A percentile compares a stretch with the other conserved stretches of the same genome.
Evolutionary conservation across 2,888 invertebrate genomes (phyloP).

Genomic region (Pasiphila rectangulata): DNA sequence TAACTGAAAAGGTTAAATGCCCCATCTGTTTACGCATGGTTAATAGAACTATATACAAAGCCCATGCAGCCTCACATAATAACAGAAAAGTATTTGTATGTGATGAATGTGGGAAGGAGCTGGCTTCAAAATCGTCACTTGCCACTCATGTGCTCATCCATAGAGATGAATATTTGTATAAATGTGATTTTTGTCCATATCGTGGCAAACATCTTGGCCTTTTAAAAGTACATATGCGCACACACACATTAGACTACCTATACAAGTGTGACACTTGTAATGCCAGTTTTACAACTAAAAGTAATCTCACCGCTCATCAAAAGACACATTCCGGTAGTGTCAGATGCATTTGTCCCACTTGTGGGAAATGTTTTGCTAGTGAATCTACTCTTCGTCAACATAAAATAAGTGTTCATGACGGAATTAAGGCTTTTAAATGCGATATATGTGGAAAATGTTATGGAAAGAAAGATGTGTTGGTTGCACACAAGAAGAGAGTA

Average conservation of each 20-base stretch:
- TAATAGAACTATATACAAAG: conserved; percentile 31
- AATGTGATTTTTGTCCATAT: conserved; percentile 51
- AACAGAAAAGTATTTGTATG: conserved; percentile 39
- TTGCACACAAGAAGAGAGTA: conserved; percentile 42
- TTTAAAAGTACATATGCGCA: conserved; percentile 45
- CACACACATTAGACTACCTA: conserved; percentile 47
- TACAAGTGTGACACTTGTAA: conserved; percentile 47
- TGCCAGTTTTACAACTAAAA: conserved; percentile 45
- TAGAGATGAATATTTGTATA: conserved; percentile 41
- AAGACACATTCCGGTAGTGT: conserved; percentile 31
- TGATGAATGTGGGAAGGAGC: conserved; percentile 47
- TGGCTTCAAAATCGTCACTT: conserved; percentile 39
- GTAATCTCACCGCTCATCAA: conserved; percentile 44
- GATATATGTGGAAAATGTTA: conserved; percentile 45
- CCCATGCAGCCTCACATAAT: conserved; percentile 37
- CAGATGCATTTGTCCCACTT: conserved; percentile 34
- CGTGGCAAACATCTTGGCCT: conserved; percentile 42
- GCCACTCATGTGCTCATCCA: conserved; percentile 44
- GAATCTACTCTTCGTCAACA: conserved; percentile 39
- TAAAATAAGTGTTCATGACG: conserved; percentile 35
- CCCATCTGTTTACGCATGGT: conserved; percentile 37
- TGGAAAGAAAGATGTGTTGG: conserved; percentile 40
- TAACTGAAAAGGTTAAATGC: conserved; percentile 20
- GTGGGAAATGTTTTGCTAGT: conserved; percentile 34
- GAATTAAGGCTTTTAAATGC: conserved; percentile 39